These are phyloP conservation scores for Pissodes strobi DNA, from an alignment of 1,140 invertebrate genomes.

Conservation along the genomic window DNA sequence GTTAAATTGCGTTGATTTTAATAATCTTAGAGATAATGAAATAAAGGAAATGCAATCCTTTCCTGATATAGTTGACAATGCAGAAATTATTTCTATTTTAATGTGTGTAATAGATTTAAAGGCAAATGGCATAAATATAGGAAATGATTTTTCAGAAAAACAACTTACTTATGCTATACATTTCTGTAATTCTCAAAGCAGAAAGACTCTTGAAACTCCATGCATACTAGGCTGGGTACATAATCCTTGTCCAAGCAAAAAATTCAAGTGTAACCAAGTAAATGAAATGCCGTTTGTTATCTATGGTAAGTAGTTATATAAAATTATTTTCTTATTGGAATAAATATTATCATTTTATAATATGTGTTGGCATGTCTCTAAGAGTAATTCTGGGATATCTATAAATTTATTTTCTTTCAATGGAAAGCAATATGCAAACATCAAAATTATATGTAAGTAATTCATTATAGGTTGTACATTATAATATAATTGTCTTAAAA, in stretches of 20 bases:
- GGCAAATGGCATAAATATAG: constrained; percentile 11
- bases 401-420: too few species aligned
- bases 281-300: neutral
- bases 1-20: constrained; percentile 46
- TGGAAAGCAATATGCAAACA: too few species aligned
- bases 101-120: constrained; percentile 31
- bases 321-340: too few species aligned
- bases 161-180: constrained; percentile 14
- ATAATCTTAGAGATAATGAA: constrained; percentile 33
- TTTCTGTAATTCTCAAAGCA: constrained; percentile 18
- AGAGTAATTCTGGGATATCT: too few species aligned
- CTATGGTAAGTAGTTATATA: too few species aligned
- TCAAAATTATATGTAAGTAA: too few species aligned
- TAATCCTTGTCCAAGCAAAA: neutral
- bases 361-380: too few species aligned
- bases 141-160: constrained; percentile 4
- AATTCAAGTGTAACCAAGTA: neutral
- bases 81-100: constrained; percentile 35
- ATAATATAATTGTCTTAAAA: too few species aligned
- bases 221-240: constrained; percentile 21
- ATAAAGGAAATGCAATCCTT: constrained; percentile 44
- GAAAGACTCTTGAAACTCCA: constrained; percentile 30
- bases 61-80: constrained; percentile 40
- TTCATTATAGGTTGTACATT: too few species aligned
- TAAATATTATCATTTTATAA: too few species aligned